Percentiles rank a stretch among this genome's conserved stretches.
These are phyloP conservation scores for Pempheris klunzingeri DNA, from an alignment of 2,797 vertebrate species.

Conservation along the genomic window DNA sequence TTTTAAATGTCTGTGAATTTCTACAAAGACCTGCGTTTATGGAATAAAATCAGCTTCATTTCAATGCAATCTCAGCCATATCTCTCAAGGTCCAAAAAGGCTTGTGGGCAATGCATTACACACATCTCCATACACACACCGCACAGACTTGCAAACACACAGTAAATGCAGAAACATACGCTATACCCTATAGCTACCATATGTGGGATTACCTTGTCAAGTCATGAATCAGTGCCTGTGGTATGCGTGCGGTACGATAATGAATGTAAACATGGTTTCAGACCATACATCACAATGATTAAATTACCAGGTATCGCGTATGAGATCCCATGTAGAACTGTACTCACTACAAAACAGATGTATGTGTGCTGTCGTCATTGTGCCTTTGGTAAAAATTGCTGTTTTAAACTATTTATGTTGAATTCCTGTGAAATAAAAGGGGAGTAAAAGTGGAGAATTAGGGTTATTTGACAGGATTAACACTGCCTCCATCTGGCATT, in stretches of 20 bases:
- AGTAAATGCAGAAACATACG: background rate
- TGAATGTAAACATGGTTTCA: slow-evolving; percentile 7
- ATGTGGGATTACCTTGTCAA: slow-evolving; percentile 3
- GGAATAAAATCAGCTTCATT: slow-evolving; percentile 2
- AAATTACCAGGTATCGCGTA: background rate
- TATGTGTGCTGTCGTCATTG: background rate
- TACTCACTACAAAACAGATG: background rate
- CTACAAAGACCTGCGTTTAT: background rate
- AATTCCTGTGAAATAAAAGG: background rate
- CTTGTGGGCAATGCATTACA: background rate
- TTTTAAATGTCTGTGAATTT: slow-evolving; percentile 26
- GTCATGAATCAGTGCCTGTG: background rate
- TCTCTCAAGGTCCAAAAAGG: background rate
- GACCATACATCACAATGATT: slow-evolving; percentile 2
- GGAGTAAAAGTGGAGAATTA: background rate
- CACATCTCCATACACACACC: background rate
- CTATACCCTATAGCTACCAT: background rate
- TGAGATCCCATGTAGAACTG: background rate
- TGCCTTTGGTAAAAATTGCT: background rate
- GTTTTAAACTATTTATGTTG: background rate
- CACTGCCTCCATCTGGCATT: slow-evolving; percentile 67
- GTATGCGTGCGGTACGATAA: background rate
- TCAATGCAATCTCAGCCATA: background rate
- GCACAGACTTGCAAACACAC: background rate
- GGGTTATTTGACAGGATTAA: slow-evolving; percentile 47